Evolutionary conservation across 1,140 invertebrate species (phyloP).

Genomic region (Hylyphantes graminicola): DNA sequence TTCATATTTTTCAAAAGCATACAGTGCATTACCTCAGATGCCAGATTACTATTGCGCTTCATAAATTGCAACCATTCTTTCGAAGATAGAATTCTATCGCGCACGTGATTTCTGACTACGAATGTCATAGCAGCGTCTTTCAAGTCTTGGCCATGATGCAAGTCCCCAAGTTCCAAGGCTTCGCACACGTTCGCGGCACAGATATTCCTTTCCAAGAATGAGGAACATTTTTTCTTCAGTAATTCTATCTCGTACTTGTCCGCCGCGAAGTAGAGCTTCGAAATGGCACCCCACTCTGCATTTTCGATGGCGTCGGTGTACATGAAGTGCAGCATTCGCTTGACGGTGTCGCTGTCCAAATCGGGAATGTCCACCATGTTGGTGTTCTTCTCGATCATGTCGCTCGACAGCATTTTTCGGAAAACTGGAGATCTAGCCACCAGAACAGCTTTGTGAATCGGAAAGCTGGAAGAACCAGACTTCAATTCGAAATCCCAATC

Average conservation of each 20-base stretch:
- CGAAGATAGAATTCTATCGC: not conserved
- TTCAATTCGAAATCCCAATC: slow-evolving; percentile 64
- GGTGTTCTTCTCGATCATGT: slow-evolving; percentile 63
- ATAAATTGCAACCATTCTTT: not conserved
- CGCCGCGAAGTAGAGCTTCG: not conserved
- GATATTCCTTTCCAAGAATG: not conserved
- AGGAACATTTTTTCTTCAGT: not conserved
- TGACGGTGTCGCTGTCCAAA: slow-evolving; percentile 63
- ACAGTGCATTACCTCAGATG: not conserved
- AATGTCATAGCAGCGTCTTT: not conserved
- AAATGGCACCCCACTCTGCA: not conserved
- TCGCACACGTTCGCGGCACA: not conserved
- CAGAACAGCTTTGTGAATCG: slow-evolving; percentile 65
- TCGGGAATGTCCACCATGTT: slow-evolving; percentile 63
- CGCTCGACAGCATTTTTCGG: slow-evolving; percentile 65
- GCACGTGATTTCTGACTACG: not conserved
- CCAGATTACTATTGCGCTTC: not conserved
- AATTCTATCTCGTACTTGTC: not conserved
- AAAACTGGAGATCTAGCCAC: slow-evolving; percentile 67
- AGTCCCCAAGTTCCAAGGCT: not conserved
- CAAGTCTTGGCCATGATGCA: not conserved
- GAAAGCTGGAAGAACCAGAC: slow-evolving; percentile 63
- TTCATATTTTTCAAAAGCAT: not conserved
- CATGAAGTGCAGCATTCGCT: not conserved
- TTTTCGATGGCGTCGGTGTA: slow-evolving; percentile 4